phyloP scores from a whole-genome alignment of 2,113 vertebrate species.

The Megaceryle torquata region DNA sequence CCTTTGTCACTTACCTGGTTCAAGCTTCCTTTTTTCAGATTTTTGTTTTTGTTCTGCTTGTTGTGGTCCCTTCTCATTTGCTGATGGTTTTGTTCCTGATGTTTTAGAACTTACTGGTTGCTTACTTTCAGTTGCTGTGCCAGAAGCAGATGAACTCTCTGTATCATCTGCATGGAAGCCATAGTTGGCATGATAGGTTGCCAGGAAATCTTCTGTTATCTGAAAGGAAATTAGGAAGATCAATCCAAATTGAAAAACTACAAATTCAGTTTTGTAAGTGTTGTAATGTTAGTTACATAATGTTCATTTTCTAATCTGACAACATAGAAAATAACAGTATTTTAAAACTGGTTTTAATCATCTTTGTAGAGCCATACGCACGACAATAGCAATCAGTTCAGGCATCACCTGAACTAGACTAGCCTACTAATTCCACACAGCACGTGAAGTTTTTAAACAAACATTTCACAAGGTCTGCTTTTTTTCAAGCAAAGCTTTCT shows the following conservation, averaged over 20 bases:
- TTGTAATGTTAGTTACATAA: background rate
- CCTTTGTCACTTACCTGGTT: slow-evolving; percentile 76
- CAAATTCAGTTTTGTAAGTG: background rate
- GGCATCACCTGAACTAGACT: background rate
- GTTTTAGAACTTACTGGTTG: slow-evolving; percentile 1
- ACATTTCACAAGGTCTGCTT: background rate
- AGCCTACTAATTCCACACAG: background rate
- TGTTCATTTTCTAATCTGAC: background rate
- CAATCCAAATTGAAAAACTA: background rate
- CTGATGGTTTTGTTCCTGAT: slow-evolving; percentile 9
- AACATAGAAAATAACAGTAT: background rate
- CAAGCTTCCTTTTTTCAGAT: slow-evolving; percentile 88
- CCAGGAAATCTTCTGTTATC: slow-evolving; percentile 96
- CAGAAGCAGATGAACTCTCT: slow-evolving; percentile 62
- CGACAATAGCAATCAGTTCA: background rate
- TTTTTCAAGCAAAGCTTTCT: background rate
- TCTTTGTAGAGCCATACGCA: background rate
- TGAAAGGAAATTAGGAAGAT: slow-evolving; percentile 56
- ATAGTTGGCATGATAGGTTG: slow-evolving; percentile 93
- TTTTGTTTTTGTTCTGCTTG: slow-evolving; percentile 80
- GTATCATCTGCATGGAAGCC: slow-evolving; percentile 80
- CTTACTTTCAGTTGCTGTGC: slow-evolving; percentile 19
- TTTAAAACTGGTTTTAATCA: background rate
- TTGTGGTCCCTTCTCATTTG: slow-evolving; percentile 39
- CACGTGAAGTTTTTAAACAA: background rate